Evolutionary conservation across 2,888 invertebrate genomes (phyloP), one percentile per base, ranked within the genome.

Genomic region (Phengaris arion): DNA sequence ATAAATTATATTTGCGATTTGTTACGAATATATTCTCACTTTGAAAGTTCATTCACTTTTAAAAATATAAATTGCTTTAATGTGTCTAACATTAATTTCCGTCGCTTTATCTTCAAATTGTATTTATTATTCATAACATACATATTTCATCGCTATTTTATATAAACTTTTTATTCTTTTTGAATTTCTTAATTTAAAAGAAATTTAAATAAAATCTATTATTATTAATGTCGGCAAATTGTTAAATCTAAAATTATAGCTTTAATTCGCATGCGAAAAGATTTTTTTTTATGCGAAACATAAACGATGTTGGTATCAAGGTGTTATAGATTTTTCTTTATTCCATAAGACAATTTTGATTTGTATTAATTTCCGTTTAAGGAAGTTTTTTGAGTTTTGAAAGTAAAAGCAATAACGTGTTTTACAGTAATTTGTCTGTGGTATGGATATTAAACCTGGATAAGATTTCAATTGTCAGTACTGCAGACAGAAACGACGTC

Each of bases 381-480:
- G 81, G 81, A 68, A 22, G 6, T 68, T 13, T 35, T 35, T 46
- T 13, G 10, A 68, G 13, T 68, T 68, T 13, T 7, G 13, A 68
- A 89, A 78, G 79, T 83, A 78, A 79, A 77, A 86, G 35, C 35
- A 35, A 4, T 87, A 87, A 89, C 89, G 89, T 91, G 90, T 89
- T 90, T 91, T 87, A 89, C 85, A 85, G 81, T 81, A 88, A 85
- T 91, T 93, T 92, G 92, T 91, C 89, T 90, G 86, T 81, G 82
- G 82, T 85, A 86, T 87, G 87, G 84, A 80, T 84, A 89, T 93
- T 92, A 93, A 93, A 86, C 90, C 82, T 86, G 91, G 91, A 93
- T 92, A 87, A 88, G 91, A 92, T 91, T 93, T 91, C 92, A 91
- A 93, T 93, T 92, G 92, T 88, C 89, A 87, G 84, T 82, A 83